phyloP scores from a whole-genome alignment of 2,797 vertebrate genomes.

The Carcharodon carcharias region DNA sequence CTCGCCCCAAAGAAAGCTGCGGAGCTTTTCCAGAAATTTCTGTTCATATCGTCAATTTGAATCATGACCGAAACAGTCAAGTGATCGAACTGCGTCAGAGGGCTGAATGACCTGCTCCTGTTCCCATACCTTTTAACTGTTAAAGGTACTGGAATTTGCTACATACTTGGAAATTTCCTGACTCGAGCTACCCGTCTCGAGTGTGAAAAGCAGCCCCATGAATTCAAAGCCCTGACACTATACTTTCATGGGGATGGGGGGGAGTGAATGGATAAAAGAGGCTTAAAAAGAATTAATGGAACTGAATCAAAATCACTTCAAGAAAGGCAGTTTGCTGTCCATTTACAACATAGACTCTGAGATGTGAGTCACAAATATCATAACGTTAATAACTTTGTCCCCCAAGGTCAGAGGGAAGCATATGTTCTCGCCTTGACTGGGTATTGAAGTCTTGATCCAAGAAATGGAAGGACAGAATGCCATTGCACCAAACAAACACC shows the following conservation, averaged over 20 bases:
- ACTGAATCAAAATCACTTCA: not conserved
- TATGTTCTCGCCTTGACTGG: not conserved
- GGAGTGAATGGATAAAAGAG: not conserved
- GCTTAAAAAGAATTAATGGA: not conserved
- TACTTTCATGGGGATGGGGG: not conserved
- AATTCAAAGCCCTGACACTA: not conserved
- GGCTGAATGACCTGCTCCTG: not conserved
- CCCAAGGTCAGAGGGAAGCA: not conserved
- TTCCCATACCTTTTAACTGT: not conserved
- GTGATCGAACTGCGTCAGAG: not conserved
- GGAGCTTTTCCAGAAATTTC: not conserved
- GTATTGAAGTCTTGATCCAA: not conserved
- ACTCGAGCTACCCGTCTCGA: no score
- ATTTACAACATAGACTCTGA: not conserved
- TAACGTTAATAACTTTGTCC: not conserved
- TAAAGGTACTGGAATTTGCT: not conserved
- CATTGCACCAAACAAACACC: not conserved
- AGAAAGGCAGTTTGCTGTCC: not conserved
- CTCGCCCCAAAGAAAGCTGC: not conserved
- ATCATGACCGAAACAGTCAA: not conserved
- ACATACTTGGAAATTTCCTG: not conserved
- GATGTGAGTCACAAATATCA: not conserved
- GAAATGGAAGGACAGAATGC: not conserved
- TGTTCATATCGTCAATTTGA: not conserved
- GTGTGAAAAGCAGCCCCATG: no score